Evolutionary conservation across 2,113 vertebrate genomes (phyloP).

Genomic region (Zosterops lateralis): DNA sequence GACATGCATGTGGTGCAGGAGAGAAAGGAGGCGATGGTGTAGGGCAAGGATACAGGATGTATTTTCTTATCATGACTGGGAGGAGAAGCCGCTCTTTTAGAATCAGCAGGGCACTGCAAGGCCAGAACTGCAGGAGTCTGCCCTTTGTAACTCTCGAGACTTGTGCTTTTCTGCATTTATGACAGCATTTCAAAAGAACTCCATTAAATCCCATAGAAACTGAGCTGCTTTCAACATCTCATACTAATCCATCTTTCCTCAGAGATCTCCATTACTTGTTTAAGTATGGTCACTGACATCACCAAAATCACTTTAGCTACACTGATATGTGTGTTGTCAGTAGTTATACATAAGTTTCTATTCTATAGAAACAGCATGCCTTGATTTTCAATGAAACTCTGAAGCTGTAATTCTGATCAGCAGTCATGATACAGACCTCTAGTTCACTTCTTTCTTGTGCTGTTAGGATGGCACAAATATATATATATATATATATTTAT

Average conservation of each 20-base stretch:
- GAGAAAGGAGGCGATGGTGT: neutral
- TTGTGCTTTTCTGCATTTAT: neutral
- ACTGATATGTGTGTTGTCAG: neutral
- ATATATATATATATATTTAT: neutral
- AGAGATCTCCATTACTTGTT: neutral
- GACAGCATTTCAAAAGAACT: neutral
- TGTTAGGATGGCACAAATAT: neutral
- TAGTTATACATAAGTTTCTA: neutral
- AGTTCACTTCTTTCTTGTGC: neutral
- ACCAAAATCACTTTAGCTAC: neutral
- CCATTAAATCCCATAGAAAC: neutral
- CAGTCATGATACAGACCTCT: neutral
- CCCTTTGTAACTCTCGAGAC: neutral
- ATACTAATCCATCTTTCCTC: neutral
- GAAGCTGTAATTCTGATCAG: neutral
- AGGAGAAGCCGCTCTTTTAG: neutral
- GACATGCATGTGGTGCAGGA: fast-evolving
- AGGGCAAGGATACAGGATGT: neutral
- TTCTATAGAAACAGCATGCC: neutral
- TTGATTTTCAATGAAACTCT: neutral
- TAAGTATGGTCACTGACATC: neutral
- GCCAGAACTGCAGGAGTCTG: neutral
- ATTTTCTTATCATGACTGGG: neutral
- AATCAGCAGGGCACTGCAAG: neutral
- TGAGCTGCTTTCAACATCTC: neutral